These are phyloP conservation scores for Muricea muricata DNA, from an alignment of 92 coral and sea anemone genomes.

Conservation along the genomic window DNA sequence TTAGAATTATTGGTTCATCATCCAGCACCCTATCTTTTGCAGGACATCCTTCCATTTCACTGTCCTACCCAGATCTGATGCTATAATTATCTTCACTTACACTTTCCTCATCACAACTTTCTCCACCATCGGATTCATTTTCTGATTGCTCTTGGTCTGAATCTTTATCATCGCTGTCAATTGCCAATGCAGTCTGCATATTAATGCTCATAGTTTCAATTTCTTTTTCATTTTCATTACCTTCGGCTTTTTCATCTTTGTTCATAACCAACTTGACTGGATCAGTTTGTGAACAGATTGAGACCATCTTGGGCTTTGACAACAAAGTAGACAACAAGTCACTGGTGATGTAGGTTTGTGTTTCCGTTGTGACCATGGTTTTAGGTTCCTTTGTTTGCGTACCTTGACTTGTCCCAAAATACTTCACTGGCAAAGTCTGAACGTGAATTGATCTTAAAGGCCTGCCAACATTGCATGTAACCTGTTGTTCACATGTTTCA, in stretches of 20 bases:
- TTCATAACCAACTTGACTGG: conserved; percentile 5
- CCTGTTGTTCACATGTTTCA: conserved; percentile 14
- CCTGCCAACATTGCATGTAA: not conserved
- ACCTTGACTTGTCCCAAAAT: conserved; percentile 24
- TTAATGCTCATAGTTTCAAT: conserved; percentile 19
- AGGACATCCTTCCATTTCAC: conserved; percentile 8
- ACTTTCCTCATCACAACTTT: no score
- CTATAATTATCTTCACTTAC: no score
- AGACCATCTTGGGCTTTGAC: conserved; percentile 16
- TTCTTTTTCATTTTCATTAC: not conserved
- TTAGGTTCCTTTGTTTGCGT: not conserved
- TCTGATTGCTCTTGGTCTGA: no score
- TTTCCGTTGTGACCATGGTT: conserved; percentile 18
- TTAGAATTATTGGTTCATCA: conserved; percentile 20
- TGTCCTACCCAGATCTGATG: not conserved
- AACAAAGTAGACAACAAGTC: conserved; percentile 3
- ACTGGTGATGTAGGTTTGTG: conserved; percentile 28
- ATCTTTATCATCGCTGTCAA: not conserved
- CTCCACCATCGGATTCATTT: no score
- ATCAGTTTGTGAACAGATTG: conserved; percentile 22
- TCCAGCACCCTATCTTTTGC: not conserved
- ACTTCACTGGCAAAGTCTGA: conserved; percentile 29
- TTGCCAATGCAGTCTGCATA: not conserved
- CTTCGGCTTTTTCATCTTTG: not conserved
- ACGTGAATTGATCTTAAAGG: not conserved